Conservation (phyloP, 2,113 vertebrate genomes). For the Miniopterus natalensis region DNA sequence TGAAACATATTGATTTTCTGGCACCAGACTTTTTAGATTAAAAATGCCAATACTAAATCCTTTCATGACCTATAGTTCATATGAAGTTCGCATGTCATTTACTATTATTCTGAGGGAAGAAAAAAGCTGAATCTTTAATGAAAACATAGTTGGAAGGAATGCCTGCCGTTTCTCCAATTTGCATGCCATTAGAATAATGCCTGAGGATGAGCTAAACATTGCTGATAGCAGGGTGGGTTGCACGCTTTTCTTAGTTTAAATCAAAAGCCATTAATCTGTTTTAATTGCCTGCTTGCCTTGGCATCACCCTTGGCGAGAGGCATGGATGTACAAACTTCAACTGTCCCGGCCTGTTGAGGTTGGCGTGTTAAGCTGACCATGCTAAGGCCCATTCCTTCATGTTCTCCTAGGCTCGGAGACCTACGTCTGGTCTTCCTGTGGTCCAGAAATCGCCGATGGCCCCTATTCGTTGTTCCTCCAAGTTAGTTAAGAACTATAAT, state of each 20-base stretch:
- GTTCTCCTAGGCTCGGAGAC: not conserved
- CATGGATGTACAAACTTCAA: constrained; percentile 64
- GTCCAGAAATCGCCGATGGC: constrained; percentile 76
- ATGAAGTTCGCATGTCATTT: constrained; percentile 99
- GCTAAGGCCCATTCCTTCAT: not conserved
- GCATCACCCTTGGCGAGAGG: constrained; percentile 67
- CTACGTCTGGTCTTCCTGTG: constrained; percentile 52
- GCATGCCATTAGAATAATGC: constrained; percentile 89
- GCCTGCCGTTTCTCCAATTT: constrained; percentile 87
- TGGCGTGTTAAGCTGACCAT: not conserved
- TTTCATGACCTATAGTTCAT: constrained; percentile 96
- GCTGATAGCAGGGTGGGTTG: constrained; percentile 59
- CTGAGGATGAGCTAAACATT: constrained; percentile 83
- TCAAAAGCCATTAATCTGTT: constrained; percentile 85
- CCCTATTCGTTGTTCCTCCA: constrained; percentile 75
- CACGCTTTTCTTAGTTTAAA: constrained; percentile 76
- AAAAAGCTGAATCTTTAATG: constrained; percentile 94
- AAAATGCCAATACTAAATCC: constrained; percentile 99
- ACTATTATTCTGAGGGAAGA: constrained; percentile 93
- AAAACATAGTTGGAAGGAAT: constrained; percentile 92
- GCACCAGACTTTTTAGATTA: constrained; percentile 96
- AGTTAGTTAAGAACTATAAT: constrained; percentile 60
- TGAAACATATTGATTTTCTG: constrained; percentile 98
- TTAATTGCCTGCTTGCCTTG: constrained; percentile 83
- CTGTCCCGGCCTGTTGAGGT: constrained; percentile 55